Evolutionary conservation across 2,113 vertebrate genomes (phyloP).

Genomic region (Anhinga anhinga): DNA sequence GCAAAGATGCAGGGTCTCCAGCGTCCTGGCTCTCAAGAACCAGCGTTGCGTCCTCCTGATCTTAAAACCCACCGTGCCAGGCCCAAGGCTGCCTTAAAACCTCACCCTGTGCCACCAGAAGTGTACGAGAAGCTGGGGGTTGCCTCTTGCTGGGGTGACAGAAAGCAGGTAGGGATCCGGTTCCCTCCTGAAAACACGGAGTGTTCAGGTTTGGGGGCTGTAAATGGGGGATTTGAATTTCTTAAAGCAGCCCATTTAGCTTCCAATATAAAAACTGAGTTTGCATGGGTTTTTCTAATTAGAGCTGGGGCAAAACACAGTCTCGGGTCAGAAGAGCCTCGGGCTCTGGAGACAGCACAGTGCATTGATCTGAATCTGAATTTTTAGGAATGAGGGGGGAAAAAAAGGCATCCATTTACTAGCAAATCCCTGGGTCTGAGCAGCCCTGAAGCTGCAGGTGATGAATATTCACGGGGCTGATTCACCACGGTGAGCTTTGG

Average conservation of each 20-base stretch:
- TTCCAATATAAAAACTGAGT: not conserved
- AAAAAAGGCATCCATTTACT: not conserved
- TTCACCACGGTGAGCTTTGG: not conserved
- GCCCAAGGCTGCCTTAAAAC: not conserved
- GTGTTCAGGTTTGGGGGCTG: fast-evolving
- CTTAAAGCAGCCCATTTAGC: not conserved
- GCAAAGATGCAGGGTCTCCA: fast-evolving
- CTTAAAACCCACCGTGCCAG: fast-evolving
- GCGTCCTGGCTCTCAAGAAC: not conserved
- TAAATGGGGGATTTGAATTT: not conserved
- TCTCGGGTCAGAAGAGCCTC: not conserved
- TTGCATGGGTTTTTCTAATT: not conserved
- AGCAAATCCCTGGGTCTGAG: not conserved
- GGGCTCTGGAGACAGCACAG: not conserved
- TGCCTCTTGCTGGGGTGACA: not conserved
- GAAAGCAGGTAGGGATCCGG: not conserved
- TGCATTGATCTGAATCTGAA: not conserved
- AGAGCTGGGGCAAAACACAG: not conserved
- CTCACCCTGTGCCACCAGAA: not conserved
- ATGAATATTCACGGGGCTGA: not conserved
- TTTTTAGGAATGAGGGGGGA: not conserved
- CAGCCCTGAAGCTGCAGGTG: not conserved
- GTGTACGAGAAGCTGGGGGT: not conserved
- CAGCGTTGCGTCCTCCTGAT: fast-evolving
- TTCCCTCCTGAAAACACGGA: not conserved